phyloP scores from a whole-genome alignment of 1,140 invertebrate genomes.

The Lepidurus arcticus region DNA sequence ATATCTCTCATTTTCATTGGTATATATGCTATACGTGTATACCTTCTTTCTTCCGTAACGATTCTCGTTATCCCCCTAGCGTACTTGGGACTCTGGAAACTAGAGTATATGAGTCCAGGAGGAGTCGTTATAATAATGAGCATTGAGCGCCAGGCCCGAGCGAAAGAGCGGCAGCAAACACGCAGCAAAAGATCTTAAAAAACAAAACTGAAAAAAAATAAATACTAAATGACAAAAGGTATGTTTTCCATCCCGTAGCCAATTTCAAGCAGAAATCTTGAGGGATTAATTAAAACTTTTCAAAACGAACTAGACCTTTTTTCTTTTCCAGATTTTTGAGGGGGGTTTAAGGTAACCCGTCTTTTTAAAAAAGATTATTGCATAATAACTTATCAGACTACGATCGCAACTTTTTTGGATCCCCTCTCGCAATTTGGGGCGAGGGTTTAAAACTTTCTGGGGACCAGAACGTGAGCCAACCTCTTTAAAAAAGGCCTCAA shows the following conservation, averaged over 20 bases:
- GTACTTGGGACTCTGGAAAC: conserved; percentile 4
- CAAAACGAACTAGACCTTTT: too few relatives aligned
- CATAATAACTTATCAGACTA: too few relatives aligned
- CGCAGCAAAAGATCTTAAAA: neutral
- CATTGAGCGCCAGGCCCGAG: neutral
- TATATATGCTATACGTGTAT: neutral
- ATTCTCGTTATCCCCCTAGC: conserved; percentile 12
- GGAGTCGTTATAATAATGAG: conserved; percentile 19
- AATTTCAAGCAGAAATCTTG: neutral
- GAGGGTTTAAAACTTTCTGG: too few relatives aligned
- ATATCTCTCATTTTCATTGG: neutral
- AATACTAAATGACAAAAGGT: neutral
- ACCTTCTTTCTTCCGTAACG: neutral
- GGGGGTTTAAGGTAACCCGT: too few relatives aligned
- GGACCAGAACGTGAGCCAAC: too few relatives aligned
- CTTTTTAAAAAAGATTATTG: too few relatives aligned
- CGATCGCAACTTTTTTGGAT: too few relatives aligned
- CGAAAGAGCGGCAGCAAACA: neutral
- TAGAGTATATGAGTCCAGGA: conserved; percentile 16
- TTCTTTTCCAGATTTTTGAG: too few relatives aligned
- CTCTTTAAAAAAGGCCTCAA: too few relatives aligned
- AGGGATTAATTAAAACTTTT: conserved; percentile 7
- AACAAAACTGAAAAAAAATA: neutral
- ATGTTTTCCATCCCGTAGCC: neutral
- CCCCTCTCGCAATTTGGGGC: too few relatives aligned